These are phyloP conservation scores for Phenganax stokvisi DNA, from an alignment of 92 coral and sea anemone genomes.

Conservation along the genomic window DNA sequence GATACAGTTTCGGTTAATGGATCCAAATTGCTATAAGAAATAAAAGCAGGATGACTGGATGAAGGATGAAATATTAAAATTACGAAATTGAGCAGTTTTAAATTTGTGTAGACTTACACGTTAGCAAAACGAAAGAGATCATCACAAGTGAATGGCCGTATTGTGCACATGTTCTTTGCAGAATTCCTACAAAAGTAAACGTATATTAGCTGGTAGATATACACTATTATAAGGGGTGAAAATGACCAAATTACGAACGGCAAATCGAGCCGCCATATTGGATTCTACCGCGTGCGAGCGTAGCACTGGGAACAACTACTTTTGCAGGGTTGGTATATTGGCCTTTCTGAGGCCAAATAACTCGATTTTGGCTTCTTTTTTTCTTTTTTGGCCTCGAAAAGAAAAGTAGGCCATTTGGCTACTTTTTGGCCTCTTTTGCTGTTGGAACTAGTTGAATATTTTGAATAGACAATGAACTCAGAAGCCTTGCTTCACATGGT, in stretches of 20 bases:
- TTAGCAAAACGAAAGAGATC: conserved; percentile 84
- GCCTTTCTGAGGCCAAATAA: background rate
- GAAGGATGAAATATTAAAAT: background rate
- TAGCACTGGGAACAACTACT: too few species aligned
- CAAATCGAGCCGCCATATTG: too few species aligned
- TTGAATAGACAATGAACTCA: too few species aligned
- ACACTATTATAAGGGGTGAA: too few species aligned
- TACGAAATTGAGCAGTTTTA: background rate
- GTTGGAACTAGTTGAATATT: too few species aligned
- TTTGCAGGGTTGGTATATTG: background rate
- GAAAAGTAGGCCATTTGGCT: too few species aligned
- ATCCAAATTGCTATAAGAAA: conserved; percentile 71
- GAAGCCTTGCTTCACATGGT: too few species aligned
- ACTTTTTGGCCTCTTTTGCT: too few species aligned
- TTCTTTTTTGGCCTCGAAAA: background rate
- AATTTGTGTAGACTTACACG: conserved; percentile 64
- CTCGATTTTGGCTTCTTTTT: background rate
- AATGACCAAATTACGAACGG: too few species aligned
- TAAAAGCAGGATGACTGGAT: background rate
- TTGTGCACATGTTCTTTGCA: conserved; percentile 61
- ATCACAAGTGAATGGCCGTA: conserved; percentile 83
- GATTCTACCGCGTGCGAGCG: too few species aligned
- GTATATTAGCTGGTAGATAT: too few species aligned
- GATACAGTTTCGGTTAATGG: conserved; percentile 99
- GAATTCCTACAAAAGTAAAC: too few species aligned